Evolutionary conservation across 2,888 invertebrate species (phyloP).

Genomic region (Rapana venosa): DNA sequence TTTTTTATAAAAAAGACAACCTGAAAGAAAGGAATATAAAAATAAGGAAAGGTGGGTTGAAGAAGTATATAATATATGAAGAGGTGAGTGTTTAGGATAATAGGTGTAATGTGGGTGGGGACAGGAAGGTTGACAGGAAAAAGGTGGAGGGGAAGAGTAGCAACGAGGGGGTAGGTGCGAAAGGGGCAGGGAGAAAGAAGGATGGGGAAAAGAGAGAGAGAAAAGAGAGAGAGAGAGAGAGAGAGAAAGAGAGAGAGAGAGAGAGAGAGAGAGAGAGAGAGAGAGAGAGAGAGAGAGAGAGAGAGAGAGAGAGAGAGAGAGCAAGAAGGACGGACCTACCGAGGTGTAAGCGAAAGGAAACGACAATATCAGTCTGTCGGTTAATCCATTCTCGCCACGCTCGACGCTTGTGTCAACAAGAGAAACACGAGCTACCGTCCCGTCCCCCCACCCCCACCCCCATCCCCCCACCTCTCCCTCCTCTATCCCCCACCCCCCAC

Average conservation of each 20-base stretch:
- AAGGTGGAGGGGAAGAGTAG: background rate
- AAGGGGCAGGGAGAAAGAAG: background rate
- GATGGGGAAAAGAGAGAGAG: background rate
- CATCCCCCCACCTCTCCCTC: too few relatives aligned
- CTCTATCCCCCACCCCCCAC: too few relatives aligned
- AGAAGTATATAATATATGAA: background rate
- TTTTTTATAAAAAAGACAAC: too few relatives aligned
- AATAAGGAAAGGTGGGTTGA: constrained; percentile 21
- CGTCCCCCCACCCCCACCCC: too few relatives aligned
- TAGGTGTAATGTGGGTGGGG: background rate
- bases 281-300: background rate
- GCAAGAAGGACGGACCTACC: background rate
- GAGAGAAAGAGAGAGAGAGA: background rate
- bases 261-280: background rate
- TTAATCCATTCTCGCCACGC: constrained; percentile 11
- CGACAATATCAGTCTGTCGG: constrained; percentile 17
- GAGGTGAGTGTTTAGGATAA: background rate
- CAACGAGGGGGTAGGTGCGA: background rate
- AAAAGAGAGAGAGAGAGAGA: too few relatives aligned
- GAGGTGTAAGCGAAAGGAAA: constrained; percentile 23
- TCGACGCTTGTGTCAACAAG: constrained; percentile 23
- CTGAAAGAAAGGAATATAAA: constrained; percentile 21
- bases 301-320: background rate
- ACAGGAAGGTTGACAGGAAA: background rate
- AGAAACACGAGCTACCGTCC: constrained; percentile 6